Base-by-base conservation (phyloP, 1,140 invertebrate species). In the Lepidurus couesii region DNA sequence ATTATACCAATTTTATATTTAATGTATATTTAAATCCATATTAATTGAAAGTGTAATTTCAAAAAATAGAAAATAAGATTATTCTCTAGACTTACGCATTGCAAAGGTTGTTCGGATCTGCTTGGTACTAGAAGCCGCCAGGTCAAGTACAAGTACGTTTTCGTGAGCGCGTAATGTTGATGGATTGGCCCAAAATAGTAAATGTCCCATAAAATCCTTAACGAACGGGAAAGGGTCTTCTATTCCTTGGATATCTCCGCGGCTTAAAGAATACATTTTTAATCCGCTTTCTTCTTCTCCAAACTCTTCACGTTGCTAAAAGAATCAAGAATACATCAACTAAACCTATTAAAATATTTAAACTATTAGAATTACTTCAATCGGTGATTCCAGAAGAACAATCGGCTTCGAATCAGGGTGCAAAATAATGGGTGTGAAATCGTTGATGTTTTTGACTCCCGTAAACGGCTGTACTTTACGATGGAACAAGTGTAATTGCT, bases 51-150 rank as follows among this genome's bases (percentile, higher is more conserved):
- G 10, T 10, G 7, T 7, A 10, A 47, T 47, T 47, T 11, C 0
- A 47, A 1, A 47, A 47, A 6, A 47, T 47, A 47, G 16, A 47
- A 47, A 47, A 47, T 34, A 34, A 4, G 34, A 34, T 34, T 34
- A 34, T 4, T 75, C 26, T 42, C 2, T 11, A 5, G 7, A 79
- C 79, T 77, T 74, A 80, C 79, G 24, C 21, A 78, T 44, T 44
- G 75, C 24, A n/a, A 80, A 6, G 10, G 43, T 24, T n/a, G 74
- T 44, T 26, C 77, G 77, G 42, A 80, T 77, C 24, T 76, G 65
- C 43, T 80, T 80, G 24, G 79, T 80, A 24, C 77, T 73, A 16
- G 79, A 80, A 8, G 53, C 43, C 16, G 76, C 42, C 11, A 79
- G 42, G 76, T 80, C 79, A 24, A 80, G 76, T n/a, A 43, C 75